Conservation (phyloP, 2,797 vertebrate species). For the Hipposideros larvatus region DNA sequence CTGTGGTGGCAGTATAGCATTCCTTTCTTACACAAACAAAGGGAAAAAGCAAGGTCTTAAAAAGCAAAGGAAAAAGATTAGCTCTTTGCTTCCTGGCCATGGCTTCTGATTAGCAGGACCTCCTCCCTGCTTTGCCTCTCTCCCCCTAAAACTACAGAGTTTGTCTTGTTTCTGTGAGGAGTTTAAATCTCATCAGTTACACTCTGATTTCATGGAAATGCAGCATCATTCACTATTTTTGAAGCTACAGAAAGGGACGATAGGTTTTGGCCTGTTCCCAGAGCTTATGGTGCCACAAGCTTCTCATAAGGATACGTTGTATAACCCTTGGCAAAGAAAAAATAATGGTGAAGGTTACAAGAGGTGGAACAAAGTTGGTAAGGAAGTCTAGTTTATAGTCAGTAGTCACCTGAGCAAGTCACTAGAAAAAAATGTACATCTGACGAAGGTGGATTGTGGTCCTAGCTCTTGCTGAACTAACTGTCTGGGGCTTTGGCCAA, state of each 20-base stretch:
- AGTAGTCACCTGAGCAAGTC: neutral
- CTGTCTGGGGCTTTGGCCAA: neutral
- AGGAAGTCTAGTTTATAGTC: neutral
- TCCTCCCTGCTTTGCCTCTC: neutral
- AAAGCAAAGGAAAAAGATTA: neutral
- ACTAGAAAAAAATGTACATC: constrained; percentile 9
- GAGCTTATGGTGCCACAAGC: neutral
- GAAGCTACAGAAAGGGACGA: neutral
- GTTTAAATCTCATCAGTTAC: constrained; percentile 22
- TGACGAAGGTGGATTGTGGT: neutral
- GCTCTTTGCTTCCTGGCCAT: neutral
- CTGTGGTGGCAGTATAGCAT: neutral
- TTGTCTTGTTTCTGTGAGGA: neutral
- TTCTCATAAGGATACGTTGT: neutral
- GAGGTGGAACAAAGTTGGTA: neutral
- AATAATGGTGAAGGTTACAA: neutral
- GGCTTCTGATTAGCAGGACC: neutral
- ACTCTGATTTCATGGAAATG: constrained; percentile 43
- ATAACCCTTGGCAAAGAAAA: neutral
- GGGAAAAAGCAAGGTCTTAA: neutral
- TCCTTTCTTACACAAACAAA: neutral
- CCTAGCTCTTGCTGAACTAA: neutral
- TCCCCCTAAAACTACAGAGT: neutral
- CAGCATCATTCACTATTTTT: constrained; percentile 22
- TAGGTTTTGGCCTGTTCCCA: neutral